phyloP scores from a whole-genome alignment of 2,797 vertebrate genomes.

The Acanthurus lineatus region DNA sequence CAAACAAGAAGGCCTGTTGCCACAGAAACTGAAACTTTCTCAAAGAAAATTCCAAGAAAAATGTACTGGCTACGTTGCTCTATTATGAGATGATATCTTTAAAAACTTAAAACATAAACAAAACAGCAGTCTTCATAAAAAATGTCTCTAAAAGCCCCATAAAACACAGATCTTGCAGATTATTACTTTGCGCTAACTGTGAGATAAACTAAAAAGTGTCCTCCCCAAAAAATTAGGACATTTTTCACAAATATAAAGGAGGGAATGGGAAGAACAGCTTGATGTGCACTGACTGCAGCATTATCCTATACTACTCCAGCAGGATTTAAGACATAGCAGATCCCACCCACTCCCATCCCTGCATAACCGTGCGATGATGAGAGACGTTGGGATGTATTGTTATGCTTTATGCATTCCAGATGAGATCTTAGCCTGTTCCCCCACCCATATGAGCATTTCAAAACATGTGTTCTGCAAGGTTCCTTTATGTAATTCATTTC shows the following conservation, averaged over 20 bases:
- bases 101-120: conserved; percentile 29
- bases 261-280: conserved; percentile 32
- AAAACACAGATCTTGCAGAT: conserved; percentile 42
- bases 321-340: conserved; percentile 58
- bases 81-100: conserved; percentile 15
- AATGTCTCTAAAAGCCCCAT: conserved; percentile 24
- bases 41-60: conserved; percentile 17
- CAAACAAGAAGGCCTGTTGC: conserved; percentile 5
- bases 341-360: conserved; percentile 72
- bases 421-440: conserved; percentile 72
- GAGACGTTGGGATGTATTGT: conserved; percentile 81
- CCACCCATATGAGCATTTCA: conserved; percentile 68
- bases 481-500: conserved; percentile 62
- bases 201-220: conserved; percentile 1
- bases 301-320: conserved; percentile 41
- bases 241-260: conserved; percentile 27
- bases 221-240: neutral
- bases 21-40: conserved; percentile 7
- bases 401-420: conserved; percentile 85
- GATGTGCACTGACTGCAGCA: conserved; percentile 35
- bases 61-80: neutral
- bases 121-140: conserved; percentile 19
- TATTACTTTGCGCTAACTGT: conserved; percentile 12
- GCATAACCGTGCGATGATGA: conserved; percentile 62
- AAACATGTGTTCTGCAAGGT: conserved; percentile 71